phyloP scores from a whole-genome alignment of 37 sponge, comb jelly and placozoan genomes.

The Agelas oroides region DNA sequence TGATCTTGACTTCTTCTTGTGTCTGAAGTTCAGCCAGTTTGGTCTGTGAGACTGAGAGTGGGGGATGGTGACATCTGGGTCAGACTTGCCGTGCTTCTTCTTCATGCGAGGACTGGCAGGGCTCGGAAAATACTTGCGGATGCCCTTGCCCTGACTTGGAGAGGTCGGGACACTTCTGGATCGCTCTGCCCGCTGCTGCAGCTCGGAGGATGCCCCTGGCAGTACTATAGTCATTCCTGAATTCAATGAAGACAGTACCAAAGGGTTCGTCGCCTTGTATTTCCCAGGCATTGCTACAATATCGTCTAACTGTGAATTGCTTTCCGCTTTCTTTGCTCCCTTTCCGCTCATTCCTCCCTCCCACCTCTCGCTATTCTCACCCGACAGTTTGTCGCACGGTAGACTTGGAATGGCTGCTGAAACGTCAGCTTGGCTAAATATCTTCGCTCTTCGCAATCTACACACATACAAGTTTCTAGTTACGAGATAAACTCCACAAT shows the following conservation, averaged over 20 bases:
- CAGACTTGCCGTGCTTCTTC: conserved; percentile 16
- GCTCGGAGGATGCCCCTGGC: conserved; percentile 4
- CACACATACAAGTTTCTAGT: no score
- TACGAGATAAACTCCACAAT: no score
- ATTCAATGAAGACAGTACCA: conserved; percentile 9
- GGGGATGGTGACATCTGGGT: conserved; percentile 28
- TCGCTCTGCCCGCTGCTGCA: not conserved
- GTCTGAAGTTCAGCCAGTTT: conserved; percentile 32
- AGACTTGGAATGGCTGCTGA: not conserved
- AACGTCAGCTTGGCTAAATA: no score
- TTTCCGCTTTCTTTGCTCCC: not conserved
- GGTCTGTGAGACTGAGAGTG: conserved; percentile 14
- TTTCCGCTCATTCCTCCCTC: not conserved
- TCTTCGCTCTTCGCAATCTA: no score
- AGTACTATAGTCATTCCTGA: conserved; percentile 11
- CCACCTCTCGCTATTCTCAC: no score
- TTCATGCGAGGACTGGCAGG: conserved; percentile 22
- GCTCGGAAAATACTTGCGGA: conserved; percentile 23
- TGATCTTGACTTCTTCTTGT: conserved; percentile 25
- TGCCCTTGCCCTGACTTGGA: conserved; percentile 11
- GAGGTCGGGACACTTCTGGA: conserved; percentile 22
- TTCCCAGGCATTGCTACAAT: no score
- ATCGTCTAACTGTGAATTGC: not conserved
- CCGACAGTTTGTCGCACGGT: not conserved
- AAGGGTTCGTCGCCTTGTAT: not conserved